Conservation (phyloP, 1,140 invertebrate species). For the Aleiodes sp. region DNA sequence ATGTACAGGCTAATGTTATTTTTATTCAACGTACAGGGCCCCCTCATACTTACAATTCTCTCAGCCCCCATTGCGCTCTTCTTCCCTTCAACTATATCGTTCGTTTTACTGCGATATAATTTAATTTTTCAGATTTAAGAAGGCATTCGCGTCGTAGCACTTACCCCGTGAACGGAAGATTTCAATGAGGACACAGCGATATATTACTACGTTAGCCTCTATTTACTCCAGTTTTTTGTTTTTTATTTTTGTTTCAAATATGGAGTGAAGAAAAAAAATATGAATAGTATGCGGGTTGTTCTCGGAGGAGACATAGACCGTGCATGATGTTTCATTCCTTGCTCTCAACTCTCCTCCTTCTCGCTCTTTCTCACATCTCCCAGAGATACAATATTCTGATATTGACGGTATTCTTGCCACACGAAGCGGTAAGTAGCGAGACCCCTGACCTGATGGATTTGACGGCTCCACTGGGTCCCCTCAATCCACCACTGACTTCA, state of each 20-base stretch:
- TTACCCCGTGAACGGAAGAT: not conserved
- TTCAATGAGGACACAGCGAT: conserved; percentile 5
- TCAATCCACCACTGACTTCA: conserved; percentile 52
- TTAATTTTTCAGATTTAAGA: conserved; percentile 66
- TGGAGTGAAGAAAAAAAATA: not conserved
- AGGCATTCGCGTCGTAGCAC: conserved; percentile 46
- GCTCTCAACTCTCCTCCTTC: conserved; percentile 31
- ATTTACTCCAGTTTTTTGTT: not conserved
- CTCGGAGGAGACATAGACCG: conserved; percentile 53
- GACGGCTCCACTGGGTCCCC: conserved; percentile 57
- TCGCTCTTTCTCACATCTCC: conserved; percentile 14
- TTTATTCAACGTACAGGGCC: conserved; percentile 54
- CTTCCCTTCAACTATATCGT: conserved; percentile 36
- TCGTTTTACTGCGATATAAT: conserved; percentile 63
- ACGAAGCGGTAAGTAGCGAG: conserved; percentile 38
- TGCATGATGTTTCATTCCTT: conserved; percentile 55
- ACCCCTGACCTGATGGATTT: conserved; percentile 56
- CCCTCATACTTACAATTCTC: conserved; percentile 5
- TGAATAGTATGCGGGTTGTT: conserved; percentile 24
- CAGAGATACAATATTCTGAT: conserved; percentile 34
- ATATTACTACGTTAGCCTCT: not conserved
- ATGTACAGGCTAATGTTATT: conserved; percentile 63
- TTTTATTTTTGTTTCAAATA: not conserved
- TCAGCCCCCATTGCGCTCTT: conserved; percentile 31
- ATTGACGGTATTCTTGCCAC: conserved; percentile 49